Evolutionary conservation across 2,797 vertebrate genomes (phyloP).

Genomic region (Phyllotis vaccarum): DNA sequence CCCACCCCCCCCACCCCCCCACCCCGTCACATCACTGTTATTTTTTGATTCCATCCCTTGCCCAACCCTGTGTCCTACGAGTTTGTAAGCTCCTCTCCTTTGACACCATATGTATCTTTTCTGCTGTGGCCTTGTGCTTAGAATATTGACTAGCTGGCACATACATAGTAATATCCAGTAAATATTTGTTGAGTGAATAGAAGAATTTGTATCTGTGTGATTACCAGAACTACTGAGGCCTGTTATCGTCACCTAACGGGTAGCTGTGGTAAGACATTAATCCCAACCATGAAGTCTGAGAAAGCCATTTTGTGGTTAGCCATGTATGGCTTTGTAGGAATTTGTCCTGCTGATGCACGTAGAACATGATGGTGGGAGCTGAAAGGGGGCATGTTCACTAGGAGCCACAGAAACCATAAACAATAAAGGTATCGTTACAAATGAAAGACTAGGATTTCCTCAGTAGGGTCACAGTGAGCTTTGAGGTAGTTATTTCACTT

Average conservation of each 20-base stretch:
- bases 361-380: not conserved
- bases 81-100: not conserved
- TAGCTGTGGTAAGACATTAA: conserved; percentile 23
- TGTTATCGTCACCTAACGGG: not conserved
- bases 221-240: not conserved
- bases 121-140: not conserved
- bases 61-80: not conserved
- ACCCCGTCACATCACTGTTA: not conserved
- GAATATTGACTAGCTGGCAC: not conserved
- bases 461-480: not conserved
- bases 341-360: not conserved
- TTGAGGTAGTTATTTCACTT: not conserved
- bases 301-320: not conserved
- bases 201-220: not conserved
- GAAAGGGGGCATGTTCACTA: not conserved
- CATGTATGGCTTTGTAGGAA: not conserved
- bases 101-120: not conserved
- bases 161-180: not conserved
- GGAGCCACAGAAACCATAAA: not conserved
- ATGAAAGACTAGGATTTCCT: not conserved
- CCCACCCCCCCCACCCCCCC: no score
- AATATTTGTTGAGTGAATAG: conserved; percentile 47
- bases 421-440: conserved; percentile 19
- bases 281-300: conserved; percentile 23
- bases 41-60: not conserved